Evolutionary conservation across 2,888 invertebrate species (phyloP), one percentile per base, ranked within the genome.

Genomic region (Mesorhabditis belari): DNA sequence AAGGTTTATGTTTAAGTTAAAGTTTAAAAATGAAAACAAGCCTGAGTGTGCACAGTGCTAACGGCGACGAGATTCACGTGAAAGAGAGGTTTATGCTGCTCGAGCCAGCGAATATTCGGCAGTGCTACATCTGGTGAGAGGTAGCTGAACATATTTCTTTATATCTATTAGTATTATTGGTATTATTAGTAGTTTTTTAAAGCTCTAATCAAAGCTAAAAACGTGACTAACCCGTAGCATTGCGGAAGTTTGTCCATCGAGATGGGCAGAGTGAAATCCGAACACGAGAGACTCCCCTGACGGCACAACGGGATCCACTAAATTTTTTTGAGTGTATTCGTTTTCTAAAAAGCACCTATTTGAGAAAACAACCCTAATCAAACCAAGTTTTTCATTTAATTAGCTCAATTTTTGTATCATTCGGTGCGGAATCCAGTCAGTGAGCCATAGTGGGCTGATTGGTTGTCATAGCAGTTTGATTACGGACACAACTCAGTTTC

Each of bases 81-180:
- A 82, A 96, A 93, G 6, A 94, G 87, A 0, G 91, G 89, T 79
- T 90, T 89, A 83, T 95, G 95, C 82, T 91, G 92, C 82, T 96
- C 95, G 17, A 96, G 87, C 95, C 95, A 96, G 81, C 91, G 88
- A 49, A 92, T 91, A 35, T 91, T 91, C 0, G 94, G 93, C 57
- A 94, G 84, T 0, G 78, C 88, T 87, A 92, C 91, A 82, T 91
- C 55, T 3, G 73, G 72, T 3, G 74, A 68, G 23, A 73, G 60
- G 54, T 70, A 75, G 28, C 63, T 64, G 49, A 66, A 67, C 53
- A 12, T 50, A 9, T 50, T 23, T 2, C 51, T 50, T 19, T 50
- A n/a, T 50, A 9, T 50, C 51, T 50, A n/a, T 1, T 19, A 44
- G 2, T 54, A 6, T n/a, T 67, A 66, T 19, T 69, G 53, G 2